Percentiles rank a stretch among this genome's conserved stretches.
Conservation (phyloP, 2,797 vertebrate genomes). For the Acipenser transmontanus region DNA sequence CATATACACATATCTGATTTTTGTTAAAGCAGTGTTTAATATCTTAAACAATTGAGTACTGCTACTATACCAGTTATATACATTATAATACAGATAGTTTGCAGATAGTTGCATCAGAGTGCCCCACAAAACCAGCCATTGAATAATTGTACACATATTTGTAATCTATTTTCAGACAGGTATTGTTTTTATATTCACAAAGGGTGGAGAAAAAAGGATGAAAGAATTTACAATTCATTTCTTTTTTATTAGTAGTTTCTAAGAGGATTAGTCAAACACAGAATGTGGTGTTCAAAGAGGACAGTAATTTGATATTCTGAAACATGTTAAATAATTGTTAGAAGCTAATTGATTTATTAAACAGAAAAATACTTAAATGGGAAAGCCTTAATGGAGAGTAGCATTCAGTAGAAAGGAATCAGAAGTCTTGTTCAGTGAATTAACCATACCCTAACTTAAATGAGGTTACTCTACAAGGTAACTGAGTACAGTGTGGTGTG, state of each 20-base stretch:
- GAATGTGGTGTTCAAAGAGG: background rate
- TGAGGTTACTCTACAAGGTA: no score
- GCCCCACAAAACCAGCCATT: background rate
- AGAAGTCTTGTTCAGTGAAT: constrained; percentile 10
- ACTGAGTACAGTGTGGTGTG: no score
- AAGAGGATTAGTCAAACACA: constrained; percentile 5
- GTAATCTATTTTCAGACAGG: constrained; percentile 11
- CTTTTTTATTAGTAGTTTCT: constrained; percentile 1
- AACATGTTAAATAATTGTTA: constrained; percentile 13
- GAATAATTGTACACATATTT: constrained; percentile 3
- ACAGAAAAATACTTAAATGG: constrained; percentile 2
- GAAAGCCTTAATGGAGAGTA: background rate
- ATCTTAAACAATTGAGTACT: no score
- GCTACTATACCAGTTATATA: no score
- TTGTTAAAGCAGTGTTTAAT: no score
- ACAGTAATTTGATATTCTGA: constrained; percentile 6
- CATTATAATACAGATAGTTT: no score
- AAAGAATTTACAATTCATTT: background rate
- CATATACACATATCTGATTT: no score
- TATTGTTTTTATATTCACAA: constrained; percentile 8
- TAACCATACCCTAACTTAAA: no score
- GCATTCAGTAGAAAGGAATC: background rate
- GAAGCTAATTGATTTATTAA: constrained; percentile 8
- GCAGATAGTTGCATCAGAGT: background rate
- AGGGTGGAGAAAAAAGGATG: background rate